phyloP scores from a whole-genome alignment of 2,888 invertebrate genomes.

The Lottia gigantea region DNA sequence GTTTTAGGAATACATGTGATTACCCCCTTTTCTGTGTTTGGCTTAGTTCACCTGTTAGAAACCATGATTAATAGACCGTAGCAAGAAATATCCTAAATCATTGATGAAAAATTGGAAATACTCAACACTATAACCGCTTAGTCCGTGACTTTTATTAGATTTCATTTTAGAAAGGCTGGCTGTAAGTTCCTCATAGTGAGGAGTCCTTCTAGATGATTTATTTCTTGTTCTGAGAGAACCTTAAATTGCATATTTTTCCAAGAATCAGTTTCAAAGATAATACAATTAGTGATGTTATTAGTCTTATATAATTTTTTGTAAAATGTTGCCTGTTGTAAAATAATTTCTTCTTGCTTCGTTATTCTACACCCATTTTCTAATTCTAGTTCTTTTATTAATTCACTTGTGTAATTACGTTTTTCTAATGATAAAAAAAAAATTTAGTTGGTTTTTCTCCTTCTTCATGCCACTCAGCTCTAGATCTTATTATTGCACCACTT shows the following conservation, averaged over 20 bases:
- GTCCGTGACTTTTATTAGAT: conserved; percentile 15
- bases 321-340: background rate
- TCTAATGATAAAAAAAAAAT: conserved; percentile 17
- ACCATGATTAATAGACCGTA: conserved; percentile 11
- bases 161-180: background rate
- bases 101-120: conserved; percentile 15
- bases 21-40: conserved; percentile 13
- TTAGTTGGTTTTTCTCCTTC: conserved; percentile 19
- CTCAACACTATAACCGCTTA: conserved; percentile 7
- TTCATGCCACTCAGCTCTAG: conserved; percentile 15
- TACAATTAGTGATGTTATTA: background rate
- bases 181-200: too few relatives aligned
- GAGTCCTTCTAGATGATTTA: too few relatives aligned
- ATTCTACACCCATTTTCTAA: background rate
- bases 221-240: too few relatives aligned
- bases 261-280: too few relatives aligned
- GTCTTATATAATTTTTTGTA: conserved; percentile 6
- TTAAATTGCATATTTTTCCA: too few relatives aligned
- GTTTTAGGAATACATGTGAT: conserved; percentile 13
- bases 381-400: conserved; percentile 16
- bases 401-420: conserved; percentile 19
- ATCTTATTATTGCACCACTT: conserved; percentile 15
- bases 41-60: conserved; percentile 3
- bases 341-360: conserved; percentile 12
- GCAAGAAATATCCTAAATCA: conserved; percentile 9